Percentiles rank a stretch among this genome's conserved stretches.
Evolutionary conservation across 1,140 invertebrate species (phyloP).

Genomic region (Apis florea): DNA sequence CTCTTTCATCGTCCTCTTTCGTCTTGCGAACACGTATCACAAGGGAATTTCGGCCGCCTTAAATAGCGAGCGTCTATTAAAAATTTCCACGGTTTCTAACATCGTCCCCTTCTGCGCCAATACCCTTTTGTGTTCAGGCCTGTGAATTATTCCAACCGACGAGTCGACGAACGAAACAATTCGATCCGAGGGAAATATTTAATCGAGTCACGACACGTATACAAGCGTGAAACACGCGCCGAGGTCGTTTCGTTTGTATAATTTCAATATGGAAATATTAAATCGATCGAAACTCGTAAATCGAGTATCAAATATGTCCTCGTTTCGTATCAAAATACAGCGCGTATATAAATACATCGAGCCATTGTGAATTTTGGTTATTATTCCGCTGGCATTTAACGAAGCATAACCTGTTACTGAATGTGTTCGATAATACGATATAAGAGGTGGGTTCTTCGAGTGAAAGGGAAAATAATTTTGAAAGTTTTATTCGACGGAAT

Average conservation of each 20-base stretch:
- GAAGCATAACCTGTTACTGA: background rate
- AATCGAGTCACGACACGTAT: background rate
- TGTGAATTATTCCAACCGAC: background rate
- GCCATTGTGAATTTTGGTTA: background rate
- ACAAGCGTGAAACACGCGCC: background rate
- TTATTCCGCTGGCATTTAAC: background rate
- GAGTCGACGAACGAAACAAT: background rate
- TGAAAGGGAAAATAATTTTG: no score
- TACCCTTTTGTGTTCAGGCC: background rate
- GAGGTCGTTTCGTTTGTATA: background rate
- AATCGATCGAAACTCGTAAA: background rate
- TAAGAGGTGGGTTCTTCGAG: no score
- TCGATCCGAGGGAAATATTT: constrained; percentile 7
- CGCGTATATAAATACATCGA: background rate
- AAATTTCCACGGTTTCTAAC: constrained; percentile 25
- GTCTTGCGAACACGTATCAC: background rate
- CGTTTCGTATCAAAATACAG: background rate
- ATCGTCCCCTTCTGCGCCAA: background rate
- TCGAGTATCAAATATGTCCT: background rate
- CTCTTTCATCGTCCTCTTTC: background rate
- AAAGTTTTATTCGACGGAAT: no score
- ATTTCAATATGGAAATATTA: constrained; percentile 28
- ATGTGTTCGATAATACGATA: no score
- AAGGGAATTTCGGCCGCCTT: background rate
- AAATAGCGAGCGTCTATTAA: constrained; percentile 16